Percentiles rank a stretch among this genome's conserved stretches.
phyloP scores from a whole-genome alignment of 2,113 vertebrate genomes.

The Alethe castanea region DNA sequence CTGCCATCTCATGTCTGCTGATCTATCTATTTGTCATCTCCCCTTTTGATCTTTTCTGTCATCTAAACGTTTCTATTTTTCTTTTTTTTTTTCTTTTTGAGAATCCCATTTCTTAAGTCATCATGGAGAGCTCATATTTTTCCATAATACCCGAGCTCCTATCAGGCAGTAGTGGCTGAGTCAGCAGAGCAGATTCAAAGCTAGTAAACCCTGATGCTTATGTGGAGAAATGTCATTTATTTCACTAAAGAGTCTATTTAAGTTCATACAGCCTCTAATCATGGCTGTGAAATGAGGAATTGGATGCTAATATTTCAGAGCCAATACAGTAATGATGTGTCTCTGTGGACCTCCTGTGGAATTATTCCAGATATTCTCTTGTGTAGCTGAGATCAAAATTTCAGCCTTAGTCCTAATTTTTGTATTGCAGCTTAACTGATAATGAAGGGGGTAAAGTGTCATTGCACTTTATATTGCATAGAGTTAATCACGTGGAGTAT shows the following conservation, averaged over 20 bases:
- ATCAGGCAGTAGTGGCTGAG: neutral
- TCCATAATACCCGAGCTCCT: neutral
- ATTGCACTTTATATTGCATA: neutral
- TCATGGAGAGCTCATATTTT: neutral
- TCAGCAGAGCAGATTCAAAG: neutral
- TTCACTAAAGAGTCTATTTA: neutral
- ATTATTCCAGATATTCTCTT: slow-evolving; percentile 35
- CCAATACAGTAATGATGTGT: slow-evolving; percentile 23
- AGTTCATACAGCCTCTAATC: slow-evolving; percentile 45
- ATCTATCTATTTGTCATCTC: neutral
- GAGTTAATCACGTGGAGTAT: slow-evolving; percentile 21
- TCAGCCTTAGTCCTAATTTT: slow-evolving; percentile 17
- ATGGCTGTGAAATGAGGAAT: slow-evolving; percentile 41
- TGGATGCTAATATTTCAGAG: slow-evolving; percentile 47
- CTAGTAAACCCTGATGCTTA: neutral
- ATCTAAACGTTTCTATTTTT: neutral
- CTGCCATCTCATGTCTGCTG: neutral
- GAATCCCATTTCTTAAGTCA: neutral
- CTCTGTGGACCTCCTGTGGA: slow-evolving; percentile 31
- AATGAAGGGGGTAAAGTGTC: slow-evolving; percentile 20
- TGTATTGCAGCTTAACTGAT: neutral
- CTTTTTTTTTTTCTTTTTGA: neutral
- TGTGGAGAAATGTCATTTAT: slow-evolving; percentile 19
- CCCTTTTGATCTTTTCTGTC: neutral
- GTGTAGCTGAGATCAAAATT: slow-evolving; percentile 32